phyloP scores from a whole-genome alignment of 2,113 vertebrate species.

The Lichenostomus cassidix region DNA sequence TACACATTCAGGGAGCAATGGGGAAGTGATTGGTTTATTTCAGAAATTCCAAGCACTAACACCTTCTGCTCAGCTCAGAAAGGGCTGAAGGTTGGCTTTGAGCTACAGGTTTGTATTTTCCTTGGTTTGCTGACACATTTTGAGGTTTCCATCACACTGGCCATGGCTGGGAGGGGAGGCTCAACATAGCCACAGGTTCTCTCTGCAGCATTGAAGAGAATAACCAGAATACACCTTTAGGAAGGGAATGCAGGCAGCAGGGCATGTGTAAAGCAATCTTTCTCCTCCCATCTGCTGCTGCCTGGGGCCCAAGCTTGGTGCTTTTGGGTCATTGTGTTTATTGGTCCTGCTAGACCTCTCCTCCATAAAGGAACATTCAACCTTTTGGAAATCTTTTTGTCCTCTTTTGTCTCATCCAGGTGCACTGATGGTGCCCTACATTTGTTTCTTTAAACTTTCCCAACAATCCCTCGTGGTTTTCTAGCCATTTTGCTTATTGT shows the following conservation, averaged over 20 bases:
- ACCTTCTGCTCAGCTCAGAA: not conserved
- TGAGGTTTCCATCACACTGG: not conserved
- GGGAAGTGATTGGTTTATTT: not conserved
- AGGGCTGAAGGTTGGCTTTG: not conserved
- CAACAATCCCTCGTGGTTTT: not conserved
- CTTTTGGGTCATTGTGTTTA: not conserved
- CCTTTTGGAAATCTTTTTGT: not conserved
- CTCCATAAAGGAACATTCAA: accelerated
- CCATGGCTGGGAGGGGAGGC: not conserved
- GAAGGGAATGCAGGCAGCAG: not conserved
- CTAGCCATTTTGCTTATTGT: not conserved
- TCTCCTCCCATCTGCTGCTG: not conserved
- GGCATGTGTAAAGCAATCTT: not conserved
- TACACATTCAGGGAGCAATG: not conserved
- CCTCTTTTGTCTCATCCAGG: not conserved
- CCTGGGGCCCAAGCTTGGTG: not conserved
- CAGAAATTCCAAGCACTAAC: not conserved
- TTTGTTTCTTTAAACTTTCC: not conserved
- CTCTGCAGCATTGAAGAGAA: not conserved
- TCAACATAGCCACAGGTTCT: not conserved
- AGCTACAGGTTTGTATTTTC: not conserved
- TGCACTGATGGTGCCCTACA: not conserved
- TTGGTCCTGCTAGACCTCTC: not conserved
- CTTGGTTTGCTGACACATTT: not conserved
- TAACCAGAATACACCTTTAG: not conserved